Evolutionary conservation across 1,140 invertebrate genomes (phyloP), one percentile per base, ranked within the genome.

Genomic region (Brachionus manjavacas): DNA sequence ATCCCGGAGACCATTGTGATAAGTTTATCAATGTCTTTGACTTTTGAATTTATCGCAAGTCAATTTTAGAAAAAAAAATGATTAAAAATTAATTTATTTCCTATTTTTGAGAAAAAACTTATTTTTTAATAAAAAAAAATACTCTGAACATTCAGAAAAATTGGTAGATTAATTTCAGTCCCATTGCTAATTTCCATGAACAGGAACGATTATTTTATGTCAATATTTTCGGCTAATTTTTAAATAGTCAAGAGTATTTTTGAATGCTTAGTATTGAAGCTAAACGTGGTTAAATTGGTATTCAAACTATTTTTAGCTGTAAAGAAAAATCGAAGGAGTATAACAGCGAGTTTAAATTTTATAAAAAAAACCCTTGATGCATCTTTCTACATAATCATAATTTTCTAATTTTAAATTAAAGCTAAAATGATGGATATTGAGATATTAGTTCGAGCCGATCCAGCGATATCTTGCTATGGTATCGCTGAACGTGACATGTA

Each of bases 361-460:
- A 14, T 14, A 14, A 76, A 76, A n/a, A n/a, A 74, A 74, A 41
- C 39, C 31, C 31, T 41, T 74, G 20, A 23, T 74, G 16, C 66
- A 68, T 35, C 39, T 46, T 16, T 23, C 20, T 23, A 74, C 31
- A 35, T 20, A 72, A 43, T 16, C 16, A 72, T 39, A 43, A 23
- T 41, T 49, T 49, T 76, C 8, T 60, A 23, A 25, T 60, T 60
- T 60, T 20, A 60, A 60, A 60, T 76, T 23, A 46, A 49, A 25
- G 20, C 25, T 12, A 76, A 49, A 76, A 76, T 76, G 68, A 76
- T 76, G 72, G 72, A 76, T 49, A 35, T 76, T 46, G 72, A 76
- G 46, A 76, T 76, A 28, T 11, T 76, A 49, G 41, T 76, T 49
- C 39, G 72, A 20, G 72, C 72, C 43, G 72, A 76, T 76, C 4